These are phyloP conservation scores for Chelon auratus DNA, from an alignment of 2,797 vertebrate species.

Conservation along the genomic window DNA sequence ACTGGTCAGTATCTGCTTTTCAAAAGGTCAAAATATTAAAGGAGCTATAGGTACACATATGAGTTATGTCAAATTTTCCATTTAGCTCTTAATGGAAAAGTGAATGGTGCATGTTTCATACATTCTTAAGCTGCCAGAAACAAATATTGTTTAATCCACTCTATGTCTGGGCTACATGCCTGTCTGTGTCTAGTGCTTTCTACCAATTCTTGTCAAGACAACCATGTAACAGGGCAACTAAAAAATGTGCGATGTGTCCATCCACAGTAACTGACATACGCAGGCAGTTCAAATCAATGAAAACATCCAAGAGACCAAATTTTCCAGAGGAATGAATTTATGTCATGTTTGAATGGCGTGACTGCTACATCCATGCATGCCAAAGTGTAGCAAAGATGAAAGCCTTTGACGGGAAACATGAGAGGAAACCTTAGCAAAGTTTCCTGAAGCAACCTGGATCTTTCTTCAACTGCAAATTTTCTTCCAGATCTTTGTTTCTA, in stretches of 20 bases:
- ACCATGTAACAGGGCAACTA: conserved; percentile 39
- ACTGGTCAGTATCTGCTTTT: conserved; percentile 82
- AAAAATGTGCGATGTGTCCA: conserved; percentile 42
- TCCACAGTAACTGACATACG: conserved; percentile 33
- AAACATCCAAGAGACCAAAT: conserved; percentile 19
- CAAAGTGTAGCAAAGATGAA: conserved; percentile 37
- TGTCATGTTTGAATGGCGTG: conserved; percentile 55
- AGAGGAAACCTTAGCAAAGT: conserved; percentile 48
- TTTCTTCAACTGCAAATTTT: conserved; percentile 46
- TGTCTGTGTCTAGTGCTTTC: conserved; percentile 41
- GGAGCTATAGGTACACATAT: background rate
- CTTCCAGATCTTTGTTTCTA: conserved; percentile 65
- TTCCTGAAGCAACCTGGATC: conserved; percentile 46
- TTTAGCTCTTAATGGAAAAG: no score
- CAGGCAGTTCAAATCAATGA: conserved; percentile 28
- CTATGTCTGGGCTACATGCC: background rate
- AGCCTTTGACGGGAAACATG: conserved; percentile 35
- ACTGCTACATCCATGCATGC: conserved; percentile 28
- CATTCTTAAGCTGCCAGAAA: no score
- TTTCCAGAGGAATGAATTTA: conserved; percentile 39
- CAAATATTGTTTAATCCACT: background rate
- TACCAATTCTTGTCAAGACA: conserved; percentile 26
- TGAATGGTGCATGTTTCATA: no score
- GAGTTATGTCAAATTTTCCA: no score
- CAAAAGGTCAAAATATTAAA: background rate